Percentiles rank a stretch among this genome's conserved stretches.
Evolutionary conservation across 2,888 invertebrate species (phyloP).

Genomic region (Tipula lateralis): DNA sequence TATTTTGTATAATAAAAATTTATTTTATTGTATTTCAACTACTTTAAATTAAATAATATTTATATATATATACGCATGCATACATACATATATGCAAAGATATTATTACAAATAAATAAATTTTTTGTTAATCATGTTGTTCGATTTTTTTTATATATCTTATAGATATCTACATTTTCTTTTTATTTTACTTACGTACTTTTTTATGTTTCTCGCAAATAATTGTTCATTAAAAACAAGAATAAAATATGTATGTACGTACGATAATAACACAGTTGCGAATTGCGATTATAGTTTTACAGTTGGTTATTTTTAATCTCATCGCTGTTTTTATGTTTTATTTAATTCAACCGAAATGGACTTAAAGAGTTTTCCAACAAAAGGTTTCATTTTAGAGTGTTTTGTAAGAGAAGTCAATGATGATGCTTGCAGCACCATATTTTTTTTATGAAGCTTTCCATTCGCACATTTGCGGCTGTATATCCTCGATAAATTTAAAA

Average conservation of each 20-base stretch:
- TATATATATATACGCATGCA: neutral
- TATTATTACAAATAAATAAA: neutral
- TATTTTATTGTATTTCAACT: conserved; percentile 1
- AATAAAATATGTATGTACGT: neutral
- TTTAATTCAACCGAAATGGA: neutral
- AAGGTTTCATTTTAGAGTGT: no score
- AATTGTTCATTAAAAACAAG: neutral
- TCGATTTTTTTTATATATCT: neutral
- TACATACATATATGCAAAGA: neutral
- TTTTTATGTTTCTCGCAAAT: neutral
- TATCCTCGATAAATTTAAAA: no score
- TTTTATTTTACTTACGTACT: neutral
- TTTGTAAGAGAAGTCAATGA: no score
- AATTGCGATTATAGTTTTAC: neutral
- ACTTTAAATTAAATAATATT: conserved; percentile 24
- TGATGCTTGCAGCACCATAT: no score
- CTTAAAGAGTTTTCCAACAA: neutral
- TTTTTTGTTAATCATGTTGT: neutral
- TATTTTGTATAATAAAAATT: neutral
- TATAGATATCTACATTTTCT: neutral
- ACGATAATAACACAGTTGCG: neutral
- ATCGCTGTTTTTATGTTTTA: neutral
- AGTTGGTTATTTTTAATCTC: neutral
- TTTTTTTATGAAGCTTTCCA: no score
- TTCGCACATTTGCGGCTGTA: no score